Conservation (phyloP, 53 echinoderm and acorn worm genomes). For the Paracentrotus lividus region DNA sequence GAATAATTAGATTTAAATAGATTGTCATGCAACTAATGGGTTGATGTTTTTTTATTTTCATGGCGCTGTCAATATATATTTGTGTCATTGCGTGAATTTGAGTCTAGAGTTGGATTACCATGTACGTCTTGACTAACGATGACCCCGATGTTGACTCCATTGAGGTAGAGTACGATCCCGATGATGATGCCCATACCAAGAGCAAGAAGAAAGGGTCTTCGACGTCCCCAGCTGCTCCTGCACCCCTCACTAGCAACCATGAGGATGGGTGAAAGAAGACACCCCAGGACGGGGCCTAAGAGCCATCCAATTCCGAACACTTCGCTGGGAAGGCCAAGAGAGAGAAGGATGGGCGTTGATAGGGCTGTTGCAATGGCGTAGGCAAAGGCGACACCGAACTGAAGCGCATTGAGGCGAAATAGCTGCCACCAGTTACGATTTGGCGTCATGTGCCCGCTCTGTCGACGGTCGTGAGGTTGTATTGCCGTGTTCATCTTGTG, state of each 20-base stretch:
- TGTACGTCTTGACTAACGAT: conserved; percentile 48
- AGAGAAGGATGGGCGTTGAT: conserved; percentile 72
- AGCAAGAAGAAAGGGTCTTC: conserved; percentile 79
- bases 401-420: conserved; percentile 62
- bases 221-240: conserved; percentile 77
- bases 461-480: neutral
- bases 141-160: conserved; percentile 75
- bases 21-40: too few species aligned
- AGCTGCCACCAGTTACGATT: conserved; percentile 67
- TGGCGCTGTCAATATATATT: too few species aligned
- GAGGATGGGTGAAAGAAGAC: conserved; percentile 74
- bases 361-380: conserved; percentile 80
- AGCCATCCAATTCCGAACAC: conserved; percentile 82
- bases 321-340: conserved; percentile 76
- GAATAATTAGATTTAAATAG: too few species aligned
- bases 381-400: conserved; percentile 77
- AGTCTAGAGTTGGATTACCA: too few species aligned
- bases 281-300: conserved; percentile 73
- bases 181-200: conserved; percentile 74
- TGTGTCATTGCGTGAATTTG: too few species aligned
- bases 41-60: too few species aligned
- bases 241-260: conserved; percentile 76
- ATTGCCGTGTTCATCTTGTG: neutral
- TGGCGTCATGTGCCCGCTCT: neutral
- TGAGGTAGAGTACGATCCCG: conserved; percentile 75